Evolutionary conservation across 2,113 vertebrate genomes (phyloP).

Genomic region (Lichenostomus cassidix): DNA sequence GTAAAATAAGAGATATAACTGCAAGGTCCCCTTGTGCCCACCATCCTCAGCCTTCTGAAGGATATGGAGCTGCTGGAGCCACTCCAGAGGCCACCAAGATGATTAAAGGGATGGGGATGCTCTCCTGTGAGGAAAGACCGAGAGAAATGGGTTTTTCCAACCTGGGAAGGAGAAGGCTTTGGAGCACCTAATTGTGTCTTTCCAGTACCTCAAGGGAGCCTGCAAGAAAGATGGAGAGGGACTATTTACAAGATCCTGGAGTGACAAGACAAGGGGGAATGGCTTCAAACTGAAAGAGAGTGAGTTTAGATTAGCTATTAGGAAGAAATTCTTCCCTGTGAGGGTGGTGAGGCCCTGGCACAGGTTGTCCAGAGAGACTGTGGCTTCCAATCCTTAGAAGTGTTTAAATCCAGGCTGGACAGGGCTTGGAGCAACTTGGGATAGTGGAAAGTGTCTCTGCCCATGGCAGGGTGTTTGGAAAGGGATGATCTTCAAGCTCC

Average conservation of each 20-base stretch:
- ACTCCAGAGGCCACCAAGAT: not conserved
- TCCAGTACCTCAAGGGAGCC: not conserved
- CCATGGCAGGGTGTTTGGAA: not conserved
- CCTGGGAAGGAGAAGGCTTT: not conserved
- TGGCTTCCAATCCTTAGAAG: not conserved
- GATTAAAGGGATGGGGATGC: not conserved
- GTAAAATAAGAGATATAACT: not conserved
- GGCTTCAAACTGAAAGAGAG: not conserved
- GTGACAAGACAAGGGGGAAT: not conserved
- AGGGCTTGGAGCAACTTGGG: not conserved
- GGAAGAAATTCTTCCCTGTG: not conserved
- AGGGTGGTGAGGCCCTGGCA: not conserved
- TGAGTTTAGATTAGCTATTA: not conserved
- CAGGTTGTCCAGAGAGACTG: not conserved
- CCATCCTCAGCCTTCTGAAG: not conserved
- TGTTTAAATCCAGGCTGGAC: accelerated
- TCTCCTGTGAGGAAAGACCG: not conserved
- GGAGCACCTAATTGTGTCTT: not conserved
- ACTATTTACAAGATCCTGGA: not conserved
- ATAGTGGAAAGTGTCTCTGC: accelerated
- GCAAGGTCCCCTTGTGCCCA: not conserved
- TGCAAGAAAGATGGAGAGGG: not conserved
- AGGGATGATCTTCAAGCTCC: accelerated
- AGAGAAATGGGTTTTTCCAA: not conserved
- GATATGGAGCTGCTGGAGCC: not conserved